These are phyloP conservation scores for Diarsia brunnea DNA, from an alignment of 2,888 invertebrate genomes.

Conservation along the genomic window DNA sequence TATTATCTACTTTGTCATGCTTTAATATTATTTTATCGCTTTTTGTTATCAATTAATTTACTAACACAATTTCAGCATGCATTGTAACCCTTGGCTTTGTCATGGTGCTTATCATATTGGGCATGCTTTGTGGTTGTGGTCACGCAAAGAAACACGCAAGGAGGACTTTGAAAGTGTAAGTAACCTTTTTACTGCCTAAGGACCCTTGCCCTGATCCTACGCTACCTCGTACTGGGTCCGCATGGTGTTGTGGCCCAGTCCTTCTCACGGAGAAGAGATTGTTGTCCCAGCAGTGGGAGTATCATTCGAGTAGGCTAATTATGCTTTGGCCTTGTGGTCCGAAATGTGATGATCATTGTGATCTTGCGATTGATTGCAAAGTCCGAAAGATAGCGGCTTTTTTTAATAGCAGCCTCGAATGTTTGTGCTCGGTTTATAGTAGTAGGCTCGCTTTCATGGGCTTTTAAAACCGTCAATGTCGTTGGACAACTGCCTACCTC, in stretches of 20 bases:
- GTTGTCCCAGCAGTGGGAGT: not conserved
- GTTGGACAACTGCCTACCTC: not conserved
- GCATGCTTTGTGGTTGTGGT: conserved; percentile 88
- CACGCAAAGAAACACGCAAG: conserved; percentile 83
- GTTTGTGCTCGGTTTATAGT: not conserved
- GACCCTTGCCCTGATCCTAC: not conserved
- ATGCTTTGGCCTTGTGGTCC: not conserved
- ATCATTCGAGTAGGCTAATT: not conserved
- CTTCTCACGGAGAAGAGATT: not conserved
- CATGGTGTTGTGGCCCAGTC: not conserved
- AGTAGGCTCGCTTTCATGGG: not conserved
- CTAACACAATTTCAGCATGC: conserved; percentile 77
- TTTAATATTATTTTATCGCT: not conserved
- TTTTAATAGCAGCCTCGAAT: not conserved
- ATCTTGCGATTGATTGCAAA: too few relatives aligned
- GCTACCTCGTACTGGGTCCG: not conserved
- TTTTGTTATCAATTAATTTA: conserved; percentile 27
- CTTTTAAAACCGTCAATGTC: not conserved
- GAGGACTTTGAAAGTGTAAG: conserved; percentile 86
- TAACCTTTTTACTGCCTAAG: conserved; percentile 33
- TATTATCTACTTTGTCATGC: not conserved
- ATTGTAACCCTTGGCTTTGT: conserved; percentile 84
- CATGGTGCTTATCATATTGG: conserved; percentile 86
- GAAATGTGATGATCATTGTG: not conserved
- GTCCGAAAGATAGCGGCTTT: not conserved